These are phyloP conservation scores for Phycodurus eques DNA, from an alignment of 2,113 vertebrate species.

Conservation along the genomic window DNA sequence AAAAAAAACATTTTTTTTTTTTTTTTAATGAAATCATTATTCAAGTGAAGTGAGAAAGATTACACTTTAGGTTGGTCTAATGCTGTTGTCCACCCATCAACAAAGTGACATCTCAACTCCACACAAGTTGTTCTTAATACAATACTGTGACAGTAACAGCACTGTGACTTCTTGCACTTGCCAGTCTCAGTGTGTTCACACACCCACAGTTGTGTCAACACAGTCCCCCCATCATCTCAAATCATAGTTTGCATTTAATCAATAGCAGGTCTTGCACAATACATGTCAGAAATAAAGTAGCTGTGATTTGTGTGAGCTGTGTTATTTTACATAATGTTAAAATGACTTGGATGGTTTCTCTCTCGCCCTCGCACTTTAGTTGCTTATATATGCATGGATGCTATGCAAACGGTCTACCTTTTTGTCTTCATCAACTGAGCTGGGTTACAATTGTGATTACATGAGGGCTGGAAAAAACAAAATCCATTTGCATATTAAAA, in stretches of 20 bases:
- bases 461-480: constrained; percentile 60
- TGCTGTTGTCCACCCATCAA: neutral
- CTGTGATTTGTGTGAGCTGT: neutral
- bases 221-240: neutral
- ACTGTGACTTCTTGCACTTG: neutral
- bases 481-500: constrained; percentile 70
- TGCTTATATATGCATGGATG: constrained; percentile 8
- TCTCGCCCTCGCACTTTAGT: neutral
- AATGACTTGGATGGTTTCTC: neutral
- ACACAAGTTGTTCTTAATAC: neutral
- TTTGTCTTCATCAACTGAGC: constrained; percentile 35
- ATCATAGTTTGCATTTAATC: neutral
- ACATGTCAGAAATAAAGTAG: neutral
- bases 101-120: neutral
- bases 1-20: too few species aligned
- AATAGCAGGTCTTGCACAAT: neutral
- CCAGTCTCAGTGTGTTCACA: neutral
- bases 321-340: neutral
- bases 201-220: neutral
- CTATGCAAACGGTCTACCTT: constrained; percentile 28
- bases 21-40: too few species aligned
- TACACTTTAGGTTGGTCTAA: neutral
- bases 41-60: neutral
- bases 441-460: constrained; percentile 52
- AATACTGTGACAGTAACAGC: constrained; percentile 1